Base-by-base conservation (phyloP, 2,113 vertebrate genomes). In the Thamnaconus septentrionalis region DNA sequence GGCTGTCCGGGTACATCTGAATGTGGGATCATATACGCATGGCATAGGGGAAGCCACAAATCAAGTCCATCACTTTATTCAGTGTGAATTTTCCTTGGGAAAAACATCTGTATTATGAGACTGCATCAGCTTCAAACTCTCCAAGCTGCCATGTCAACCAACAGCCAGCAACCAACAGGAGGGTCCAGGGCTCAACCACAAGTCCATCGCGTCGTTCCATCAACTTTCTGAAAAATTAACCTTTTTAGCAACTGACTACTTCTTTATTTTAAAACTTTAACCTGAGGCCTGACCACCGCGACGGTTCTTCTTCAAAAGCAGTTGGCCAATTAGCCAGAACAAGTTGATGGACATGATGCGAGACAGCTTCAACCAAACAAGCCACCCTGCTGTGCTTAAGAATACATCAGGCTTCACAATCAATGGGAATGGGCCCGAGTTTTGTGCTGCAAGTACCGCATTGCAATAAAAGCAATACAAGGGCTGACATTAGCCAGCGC, bases 391-490 rank as follows among this genome's bases (percentile, higher is more conserved):
- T 84, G 83, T 87, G 85, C 78, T 84, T 85, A 80, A 83, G 75
- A 88, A 88, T 81, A 71, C 79, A 87, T 80, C 84, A 82, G 64
- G 75, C 73, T 80, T 71, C 64, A 64, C 50, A 42, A 84, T 88
- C 85, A 83, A 88, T 87, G 85, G 53, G 61, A 78, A 82, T 65
- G 74, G 76, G 70, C 68, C 60, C 55, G 78, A 31, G 18, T 31
- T 80, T 80, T 79, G 74, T 77, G 74, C 68, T 80, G 80, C 77
- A 79, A 75, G 72, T 86, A 82, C 84, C 68, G 78, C 85, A 88
- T 66, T 73, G 88, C 74, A 82, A 85, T 87, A 83, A 86, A 90
- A 85, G 49, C 64, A 56, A 73, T 0, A 7, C 43, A 61, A 43
- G 53, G 47, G 61, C 63, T 77, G 83, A 79, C 78, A 71, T 43